These are phyloP conservation scores for Acanthosepion lycidas DNA, from an alignment of 2,888 invertebrate species.

Conservation along the genomic window DNA sequence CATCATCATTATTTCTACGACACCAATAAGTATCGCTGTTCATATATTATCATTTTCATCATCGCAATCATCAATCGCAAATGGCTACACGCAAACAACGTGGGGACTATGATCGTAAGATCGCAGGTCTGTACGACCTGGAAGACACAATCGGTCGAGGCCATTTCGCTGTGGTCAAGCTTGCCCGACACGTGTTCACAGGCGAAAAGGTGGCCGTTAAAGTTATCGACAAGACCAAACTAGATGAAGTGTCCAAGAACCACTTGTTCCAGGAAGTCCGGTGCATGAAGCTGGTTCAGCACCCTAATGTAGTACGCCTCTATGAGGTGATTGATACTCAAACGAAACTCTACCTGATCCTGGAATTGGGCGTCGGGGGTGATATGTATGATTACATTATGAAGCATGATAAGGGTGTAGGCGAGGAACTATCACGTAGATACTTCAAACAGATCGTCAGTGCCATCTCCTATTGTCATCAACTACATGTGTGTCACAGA, in stretches of 20 bases:
- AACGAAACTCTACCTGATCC: constrained; percentile 89
- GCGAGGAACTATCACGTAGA: constrained; percentile 79
- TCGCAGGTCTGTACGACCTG: constrained; percentile 92
- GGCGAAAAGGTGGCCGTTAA: constrained; percentile 98
- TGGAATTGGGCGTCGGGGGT: constrained; percentile 98
- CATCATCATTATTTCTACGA: background rate
- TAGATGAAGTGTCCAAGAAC: constrained; percentile 95
- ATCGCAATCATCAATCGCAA: constrained; percentile 43
- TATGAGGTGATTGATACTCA: constrained; percentile 99
- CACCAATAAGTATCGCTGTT: background rate
- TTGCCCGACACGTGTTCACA: constrained; percentile 98
- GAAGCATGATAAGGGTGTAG: constrained; percentile 89
- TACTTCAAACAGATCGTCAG: constrained; percentile 97
- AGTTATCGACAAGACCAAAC: constrained; percentile 97
- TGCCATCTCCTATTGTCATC: constrained; percentile 97
- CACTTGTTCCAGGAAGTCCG: constrained; percentile 88
- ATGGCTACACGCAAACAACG: constrained; percentile 65
- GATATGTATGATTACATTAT: constrained; percentile 99
- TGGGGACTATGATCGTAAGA: constrained; percentile 71
- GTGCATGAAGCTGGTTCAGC: constrained; percentile 99
- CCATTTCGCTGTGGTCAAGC: constrained; percentile 98
- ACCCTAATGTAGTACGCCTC: constrained; percentile 97
- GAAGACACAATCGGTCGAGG: constrained; percentile 97
- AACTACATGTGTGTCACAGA: constrained; percentile 88
- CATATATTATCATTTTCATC: background rate